These are phyloP conservation scores for Anarsia innoxiella DNA, from an alignment of 2,888 invertebrate species.

Conservation along the genomic window DNA sequence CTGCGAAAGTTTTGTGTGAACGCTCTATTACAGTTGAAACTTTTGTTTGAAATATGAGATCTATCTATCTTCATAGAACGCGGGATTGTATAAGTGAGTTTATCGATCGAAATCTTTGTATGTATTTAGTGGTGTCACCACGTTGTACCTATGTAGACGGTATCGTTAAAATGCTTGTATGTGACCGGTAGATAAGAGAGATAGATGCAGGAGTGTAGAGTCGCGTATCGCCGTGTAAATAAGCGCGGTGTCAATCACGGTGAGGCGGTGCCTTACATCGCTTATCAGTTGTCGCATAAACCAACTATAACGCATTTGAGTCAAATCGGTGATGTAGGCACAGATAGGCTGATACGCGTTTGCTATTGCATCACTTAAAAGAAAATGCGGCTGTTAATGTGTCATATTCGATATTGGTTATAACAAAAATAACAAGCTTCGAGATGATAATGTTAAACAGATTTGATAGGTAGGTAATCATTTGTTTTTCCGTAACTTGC, in stretches of 20 bases:
- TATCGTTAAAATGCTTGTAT: conserved; percentile 48
- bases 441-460: too few species aligned
- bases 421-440: too few species aligned
- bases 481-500: too few species aligned
- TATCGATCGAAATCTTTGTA: too few species aligned
- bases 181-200: conserved; percentile 54
- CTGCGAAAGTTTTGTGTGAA: too few species aligned
- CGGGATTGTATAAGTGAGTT: too few species aligned
- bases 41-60: too few species aligned
- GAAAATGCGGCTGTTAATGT: conserved; percentile 37
- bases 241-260: conserved; percentile 65
- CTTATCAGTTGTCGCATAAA: conserved; percentile 71
- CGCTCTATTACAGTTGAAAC: too few species aligned
- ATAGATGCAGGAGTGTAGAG: conserved; percentile 55
- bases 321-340: conserved; percentile 66
- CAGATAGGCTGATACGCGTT: conserved; percentile 71
- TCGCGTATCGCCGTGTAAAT: conserved; percentile 62
- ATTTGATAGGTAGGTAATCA: too few species aligned
- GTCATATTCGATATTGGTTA: neutral
- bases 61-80: too few species aligned
- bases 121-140: too few species aligned
- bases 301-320: conserved; percentile 72
- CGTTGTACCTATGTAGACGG: too few species aligned
- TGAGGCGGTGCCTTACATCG: conserved; percentile 68
- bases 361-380: conserved; percentile 50